Evolutionary conservation across 2,797 vertebrate species (phyloP).

Genomic region (Aquila chrysaetos): DNA sequence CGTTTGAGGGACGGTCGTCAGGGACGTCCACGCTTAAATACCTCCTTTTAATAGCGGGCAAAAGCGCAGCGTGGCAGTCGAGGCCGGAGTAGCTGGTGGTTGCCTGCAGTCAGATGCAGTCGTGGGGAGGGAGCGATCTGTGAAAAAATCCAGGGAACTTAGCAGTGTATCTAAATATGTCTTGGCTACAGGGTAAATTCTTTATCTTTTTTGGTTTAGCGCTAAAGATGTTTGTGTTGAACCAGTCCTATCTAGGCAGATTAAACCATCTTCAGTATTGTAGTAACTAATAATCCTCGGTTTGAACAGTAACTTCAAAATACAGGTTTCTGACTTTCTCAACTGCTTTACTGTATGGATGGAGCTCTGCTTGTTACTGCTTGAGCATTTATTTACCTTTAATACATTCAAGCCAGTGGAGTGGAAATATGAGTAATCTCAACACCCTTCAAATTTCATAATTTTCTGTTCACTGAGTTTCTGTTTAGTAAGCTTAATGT

Average conservation of each 20-base stretch:
- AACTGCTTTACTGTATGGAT: neutral
- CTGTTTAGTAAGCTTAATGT: neutral
- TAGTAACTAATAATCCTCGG: neutral
- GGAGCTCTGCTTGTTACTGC: neutral
- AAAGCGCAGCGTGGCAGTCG: fast-evolving
- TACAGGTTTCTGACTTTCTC: neutral
- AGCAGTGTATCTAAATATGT: fast-evolving
- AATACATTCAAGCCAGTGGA: neutral
- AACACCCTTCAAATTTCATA: neutral
- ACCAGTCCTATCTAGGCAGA: neutral
- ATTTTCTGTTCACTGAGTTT: conserved; percentile 18
- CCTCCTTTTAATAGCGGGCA: neutral
- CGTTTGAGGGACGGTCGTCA: neutral
- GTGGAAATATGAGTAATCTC: neutral
- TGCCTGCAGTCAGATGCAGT: neutral
- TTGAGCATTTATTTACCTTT: neutral
- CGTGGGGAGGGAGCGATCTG: neutral
- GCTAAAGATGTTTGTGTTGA: neutral
- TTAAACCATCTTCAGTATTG: neutral
- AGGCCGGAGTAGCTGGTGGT: neutral
- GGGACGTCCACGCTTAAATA: too few species aligned
- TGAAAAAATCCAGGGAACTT: neutral
- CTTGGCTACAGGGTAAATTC: neutral
- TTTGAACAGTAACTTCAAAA: neutral
- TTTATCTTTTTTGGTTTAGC: too few species aligned